Percentiles rank a stretch among this genome's conserved stretches.
These are phyloP conservation scores for Alfaro cultratus DNA, from an alignment of 2,797 vertebrate genomes.

Conservation along the genomic window DNA sequence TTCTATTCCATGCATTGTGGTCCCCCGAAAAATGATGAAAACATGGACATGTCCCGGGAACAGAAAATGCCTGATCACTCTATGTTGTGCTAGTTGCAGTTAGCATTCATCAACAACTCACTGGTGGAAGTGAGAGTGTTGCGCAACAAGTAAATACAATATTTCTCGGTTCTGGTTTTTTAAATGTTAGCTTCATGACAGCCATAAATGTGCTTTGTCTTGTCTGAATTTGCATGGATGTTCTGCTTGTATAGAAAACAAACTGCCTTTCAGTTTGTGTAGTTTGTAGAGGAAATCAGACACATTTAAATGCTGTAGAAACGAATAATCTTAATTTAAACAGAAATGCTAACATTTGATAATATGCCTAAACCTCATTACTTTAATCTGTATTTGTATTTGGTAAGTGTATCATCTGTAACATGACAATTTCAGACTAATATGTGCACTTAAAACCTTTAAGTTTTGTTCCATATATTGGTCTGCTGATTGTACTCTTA, in stretches of 20 bases:
- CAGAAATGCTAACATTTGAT: background rate
- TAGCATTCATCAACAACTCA: no score
- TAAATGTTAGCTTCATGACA: background rate
- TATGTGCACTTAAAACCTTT: background rate
- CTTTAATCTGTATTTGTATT: background rate
- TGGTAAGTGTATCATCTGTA: background rate
- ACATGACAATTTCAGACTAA: background rate
- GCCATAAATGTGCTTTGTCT: background rate
- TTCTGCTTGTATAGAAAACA: background rate
- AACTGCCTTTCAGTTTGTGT: background rate
- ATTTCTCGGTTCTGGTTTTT: no score
- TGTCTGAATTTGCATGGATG: background rate
- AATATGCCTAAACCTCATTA: background rate
- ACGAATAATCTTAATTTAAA: background rate
- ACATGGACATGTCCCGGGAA: no score
- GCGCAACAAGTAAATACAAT: no score
- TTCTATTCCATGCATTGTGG: no score
- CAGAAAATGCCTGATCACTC: no score
- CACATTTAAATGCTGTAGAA: background rate
- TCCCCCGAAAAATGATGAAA: no score
- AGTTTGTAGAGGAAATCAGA: background rate
- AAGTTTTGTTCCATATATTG: background rate
- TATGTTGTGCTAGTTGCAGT: no score
- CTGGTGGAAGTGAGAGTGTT: no score
- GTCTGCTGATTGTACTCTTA: background rate